Conservation (phyloP, 2,888 invertebrate species). For the Pristionchus exspectatus region DNA sequence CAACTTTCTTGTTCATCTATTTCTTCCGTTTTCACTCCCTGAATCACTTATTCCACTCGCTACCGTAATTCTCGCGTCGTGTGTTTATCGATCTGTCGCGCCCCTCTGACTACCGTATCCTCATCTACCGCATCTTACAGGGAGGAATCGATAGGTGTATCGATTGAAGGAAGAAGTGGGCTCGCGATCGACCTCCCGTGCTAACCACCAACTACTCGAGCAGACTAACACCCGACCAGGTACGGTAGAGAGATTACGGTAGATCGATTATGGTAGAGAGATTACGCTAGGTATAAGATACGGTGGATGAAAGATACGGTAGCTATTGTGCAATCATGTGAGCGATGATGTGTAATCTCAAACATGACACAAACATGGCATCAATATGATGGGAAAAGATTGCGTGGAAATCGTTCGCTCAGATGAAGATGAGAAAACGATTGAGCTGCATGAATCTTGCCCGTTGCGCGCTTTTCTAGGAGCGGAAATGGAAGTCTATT, state of each 20-base stretch:
- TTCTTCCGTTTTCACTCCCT: not conserved
- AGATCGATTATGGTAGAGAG: not conserved
- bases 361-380: not conserved
- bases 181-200: not conserved
- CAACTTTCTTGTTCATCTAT: not conserved
- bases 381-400: not conserved
- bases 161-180: slow-evolving; percentile 10
- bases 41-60: slow-evolving; percentile 1
- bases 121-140: not conserved
- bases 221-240: slow-evolving; percentile 41
- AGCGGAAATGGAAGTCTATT: too few relatives aligned
- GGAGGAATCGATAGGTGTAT: slow-evolving; percentile 38
- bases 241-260: not conserved
- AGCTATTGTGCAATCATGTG: not conserved
- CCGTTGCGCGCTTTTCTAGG: not conserved
- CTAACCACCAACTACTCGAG: slow-evolving; percentile 39
- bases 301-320: not conserved
- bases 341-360: not conserved
- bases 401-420: not conserved
- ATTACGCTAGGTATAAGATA: not conserved
- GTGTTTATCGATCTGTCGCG: not conserved
- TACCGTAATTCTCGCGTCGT: not conserved
- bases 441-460: not conserved
- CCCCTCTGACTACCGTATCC: not conserved
- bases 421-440: not conserved